A percentile compares a stretch with the other conserved stretches of the same genome.
Conservation (phyloP, 2,888 invertebrate species). For the Trachelus iudaicus region DNA sequence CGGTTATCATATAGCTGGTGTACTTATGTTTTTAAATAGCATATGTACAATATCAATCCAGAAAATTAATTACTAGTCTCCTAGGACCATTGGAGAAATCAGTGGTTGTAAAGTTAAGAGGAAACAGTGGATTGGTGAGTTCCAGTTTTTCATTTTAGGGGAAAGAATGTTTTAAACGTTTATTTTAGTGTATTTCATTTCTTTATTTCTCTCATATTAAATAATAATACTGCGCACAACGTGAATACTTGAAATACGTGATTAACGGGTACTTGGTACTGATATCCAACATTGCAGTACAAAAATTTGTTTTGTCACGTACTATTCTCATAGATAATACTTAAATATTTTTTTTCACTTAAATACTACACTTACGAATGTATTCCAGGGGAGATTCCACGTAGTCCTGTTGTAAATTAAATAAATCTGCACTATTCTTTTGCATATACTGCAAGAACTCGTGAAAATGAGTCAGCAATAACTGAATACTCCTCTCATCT, state of each 20-base stretch:
- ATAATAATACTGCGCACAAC: background rate
- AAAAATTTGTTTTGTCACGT: background rate
- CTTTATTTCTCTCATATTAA: background rate
- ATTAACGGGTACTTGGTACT: background rate
- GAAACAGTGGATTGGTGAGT: background rate
- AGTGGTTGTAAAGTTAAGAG: background rate
- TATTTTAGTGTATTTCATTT: background rate
- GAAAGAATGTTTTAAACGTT: background rate
- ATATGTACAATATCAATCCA: background rate
- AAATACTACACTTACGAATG: slow-evolving; percentile 72
- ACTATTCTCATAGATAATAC: background rate
- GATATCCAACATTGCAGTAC: background rate
- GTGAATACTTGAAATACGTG: background rate
- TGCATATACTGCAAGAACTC: slow-evolving; percentile 91
- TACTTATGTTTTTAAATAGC: too few species aligned
- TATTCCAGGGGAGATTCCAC: slow-evolving; percentile 90
- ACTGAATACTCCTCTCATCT: slow-evolving; percentile 88
- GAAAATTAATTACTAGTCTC: background rate
- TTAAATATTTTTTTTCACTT: background rate
- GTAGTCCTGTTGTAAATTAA: slow-evolving; percentile 83
- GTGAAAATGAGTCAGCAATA: slow-evolving; percentile 85
- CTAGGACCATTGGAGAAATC: background rate
- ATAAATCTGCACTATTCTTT: slow-evolving; percentile 81
- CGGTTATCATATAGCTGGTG: too few species aligned
- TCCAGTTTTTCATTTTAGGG: background rate